These are phyloP conservation scores for Garrulus glandarius DNA, from an alignment of 2,797 vertebrate species.

Conservation along the genomic window DNA sequence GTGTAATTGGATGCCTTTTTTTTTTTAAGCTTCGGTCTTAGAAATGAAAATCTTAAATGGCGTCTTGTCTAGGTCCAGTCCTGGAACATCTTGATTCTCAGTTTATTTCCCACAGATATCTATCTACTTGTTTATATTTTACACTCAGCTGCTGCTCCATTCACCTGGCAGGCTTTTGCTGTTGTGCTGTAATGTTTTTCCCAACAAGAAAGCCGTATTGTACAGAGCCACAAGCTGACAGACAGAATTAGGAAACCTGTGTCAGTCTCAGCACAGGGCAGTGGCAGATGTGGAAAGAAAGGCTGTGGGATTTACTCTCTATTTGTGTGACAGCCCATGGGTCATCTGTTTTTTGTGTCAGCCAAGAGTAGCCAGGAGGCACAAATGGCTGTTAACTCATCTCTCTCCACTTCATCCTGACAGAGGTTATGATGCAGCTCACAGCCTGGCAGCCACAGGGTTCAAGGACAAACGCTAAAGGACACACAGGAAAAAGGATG, in stretches of 20 bases:
- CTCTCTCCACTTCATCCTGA: not conserved
- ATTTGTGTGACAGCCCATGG: not conserved
- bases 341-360: slow-evolving; percentile 25
- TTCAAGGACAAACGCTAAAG: not conserved
- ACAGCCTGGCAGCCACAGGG: not conserved
- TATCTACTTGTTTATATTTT: not conserved
- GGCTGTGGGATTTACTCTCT: not conserved
- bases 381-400: not conserved
- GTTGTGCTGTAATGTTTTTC: not conserved
- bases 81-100: not conserved
- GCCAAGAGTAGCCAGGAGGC: slow-evolving; percentile 21
- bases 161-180: not conserved
- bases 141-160: not conserved
- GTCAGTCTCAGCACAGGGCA: not conserved
- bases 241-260: not conserved
- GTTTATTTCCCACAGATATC: not conserved
- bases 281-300: not conserved
- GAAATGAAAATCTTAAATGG: not conserved
- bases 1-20: rapidly evolving
- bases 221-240: slow-evolving; percentile 1
- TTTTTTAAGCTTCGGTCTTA: not conserved
- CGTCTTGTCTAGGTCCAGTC: not conserved
- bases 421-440: not conserved
- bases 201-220: not conserved
- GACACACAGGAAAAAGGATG: not conserved